Conservation (phyloP, 2,113 vertebrate species). For the Poeciliopsis occidentalis region DNA sequence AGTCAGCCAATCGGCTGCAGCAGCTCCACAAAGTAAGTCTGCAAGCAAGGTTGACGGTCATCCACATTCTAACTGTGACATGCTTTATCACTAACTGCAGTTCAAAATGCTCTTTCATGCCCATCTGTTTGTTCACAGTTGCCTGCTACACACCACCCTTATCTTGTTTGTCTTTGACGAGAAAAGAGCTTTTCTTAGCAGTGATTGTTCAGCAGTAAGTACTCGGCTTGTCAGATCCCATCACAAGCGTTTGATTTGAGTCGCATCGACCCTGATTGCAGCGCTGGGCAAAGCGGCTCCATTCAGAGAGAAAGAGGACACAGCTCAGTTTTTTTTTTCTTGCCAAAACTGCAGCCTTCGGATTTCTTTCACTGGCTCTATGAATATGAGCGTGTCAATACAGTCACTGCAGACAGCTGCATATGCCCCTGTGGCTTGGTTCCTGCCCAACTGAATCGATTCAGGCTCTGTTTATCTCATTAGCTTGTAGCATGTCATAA, state of each 20-base stretch:
- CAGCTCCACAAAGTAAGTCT: too few species aligned
- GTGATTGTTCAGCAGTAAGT: constrained; percentile 41
- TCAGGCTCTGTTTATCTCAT: constrained; percentile 82
- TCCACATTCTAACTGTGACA: constrained; percentile 19
- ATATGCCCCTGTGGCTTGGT: too few species aligned
- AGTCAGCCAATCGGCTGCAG: too few species aligned
- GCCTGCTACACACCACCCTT: constrained; percentile 9
- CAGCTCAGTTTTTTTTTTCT: constrained; percentile 24
- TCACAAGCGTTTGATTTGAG: constrained; percentile 49
- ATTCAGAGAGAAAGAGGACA: constrained; percentile 38
- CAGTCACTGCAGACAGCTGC: too few species aligned
- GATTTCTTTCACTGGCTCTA: constrained; percentile 41
- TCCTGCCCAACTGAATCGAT: too few species aligned
- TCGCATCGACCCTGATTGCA: constrained; percentile 58
- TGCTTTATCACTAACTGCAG: constrained; percentile 30
- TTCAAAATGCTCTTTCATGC: constrained; percentile 1
- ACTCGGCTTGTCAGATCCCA: constrained; percentile 54
- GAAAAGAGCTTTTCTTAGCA: constrained; percentile 38
- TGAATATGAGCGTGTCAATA: constrained; percentile 62
- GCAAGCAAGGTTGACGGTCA: too few species aligned
- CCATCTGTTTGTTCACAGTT: constrained; percentile 20
- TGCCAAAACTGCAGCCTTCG: constrained; percentile 49
- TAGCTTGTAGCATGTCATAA: constrained; percentile 78
- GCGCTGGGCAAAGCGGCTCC: constrained; percentile 46
- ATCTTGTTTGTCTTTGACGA: constrained; percentile 31